phyloP scores from a whole-genome alignment of 2,797 vertebrate genomes.

The Enteromius treurensis region DNA sequence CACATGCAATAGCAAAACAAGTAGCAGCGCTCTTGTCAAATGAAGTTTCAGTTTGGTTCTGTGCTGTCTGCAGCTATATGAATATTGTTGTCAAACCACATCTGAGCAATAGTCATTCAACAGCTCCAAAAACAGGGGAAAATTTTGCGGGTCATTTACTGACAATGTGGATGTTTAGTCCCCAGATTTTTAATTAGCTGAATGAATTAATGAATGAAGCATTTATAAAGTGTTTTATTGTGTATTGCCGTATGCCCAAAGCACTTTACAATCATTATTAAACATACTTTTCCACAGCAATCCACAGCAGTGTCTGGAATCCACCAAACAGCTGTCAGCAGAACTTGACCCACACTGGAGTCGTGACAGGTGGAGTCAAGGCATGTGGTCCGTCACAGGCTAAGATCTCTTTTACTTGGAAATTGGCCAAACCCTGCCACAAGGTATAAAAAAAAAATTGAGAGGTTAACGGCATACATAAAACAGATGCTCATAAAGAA shows the following conservation, averaged over 20 bases:
- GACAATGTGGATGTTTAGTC: neutral
- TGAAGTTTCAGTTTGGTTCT: constrained; percentile 89
- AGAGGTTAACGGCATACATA: neutral
- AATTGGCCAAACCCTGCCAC: constrained; percentile 82
- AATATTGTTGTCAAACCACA: constrained; percentile 95
- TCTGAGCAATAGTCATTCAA: constrained; percentile 93
- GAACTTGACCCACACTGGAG: constrained; percentile 97
- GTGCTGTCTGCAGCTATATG: constrained; percentile 88
- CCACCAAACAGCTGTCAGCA: constrained; percentile 95
- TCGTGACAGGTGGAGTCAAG: constrained; percentile 94
- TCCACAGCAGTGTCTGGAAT: constrained; percentile 95
- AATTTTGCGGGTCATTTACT: too few relatives aligned
- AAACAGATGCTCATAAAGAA: neutral
- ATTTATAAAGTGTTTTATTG: too few relatives aligned
- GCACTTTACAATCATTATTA: constrained; percentile 50
- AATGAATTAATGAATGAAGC: too few relatives aligned
- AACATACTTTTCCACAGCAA: constrained; percentile 74
- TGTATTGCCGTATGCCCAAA: too few relatives aligned
- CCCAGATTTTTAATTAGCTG: too few relatives aligned
- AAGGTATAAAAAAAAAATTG: neutral
- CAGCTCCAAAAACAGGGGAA: constrained; percentile 70
- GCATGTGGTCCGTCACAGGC: constrained; percentile 91
- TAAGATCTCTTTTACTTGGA: constrained; percentile 88
- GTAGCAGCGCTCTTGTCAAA: constrained; percentile 92
- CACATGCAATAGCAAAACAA: constrained; percentile 84